Evolutionary conservation across 2,888 invertebrate genomes (phyloP).

Genomic region (Drosophila ustulata): DNA sequence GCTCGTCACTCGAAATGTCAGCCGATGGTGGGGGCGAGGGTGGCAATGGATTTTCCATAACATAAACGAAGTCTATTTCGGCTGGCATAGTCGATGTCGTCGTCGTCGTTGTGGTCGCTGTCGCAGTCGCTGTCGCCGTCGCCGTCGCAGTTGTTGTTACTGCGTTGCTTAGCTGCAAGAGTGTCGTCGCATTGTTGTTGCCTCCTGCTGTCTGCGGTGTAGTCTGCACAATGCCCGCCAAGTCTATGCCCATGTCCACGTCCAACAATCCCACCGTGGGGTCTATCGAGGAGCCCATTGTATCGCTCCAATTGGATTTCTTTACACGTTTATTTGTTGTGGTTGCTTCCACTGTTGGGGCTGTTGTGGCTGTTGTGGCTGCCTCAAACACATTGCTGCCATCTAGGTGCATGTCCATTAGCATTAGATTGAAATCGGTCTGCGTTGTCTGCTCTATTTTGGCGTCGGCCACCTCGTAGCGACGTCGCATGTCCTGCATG

Average conservation of each 20-base stretch:
- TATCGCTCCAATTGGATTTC: constrained; percentile 55
- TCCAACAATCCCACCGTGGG: constrained; percentile 38
- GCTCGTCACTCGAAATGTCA: constrained; percentile 54
- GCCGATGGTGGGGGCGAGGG: constrained; percentile 67
- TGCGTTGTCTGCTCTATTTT: constrained; percentile 64
- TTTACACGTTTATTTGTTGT: constrained; percentile 53
- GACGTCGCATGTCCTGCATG: constrained; percentile 69
- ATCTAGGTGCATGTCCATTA: constrained; percentile 57
- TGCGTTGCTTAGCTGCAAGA: constrained; percentile 39
- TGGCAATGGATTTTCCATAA: constrained; percentile 72
- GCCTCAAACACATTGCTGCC: constrained; percentile 7
- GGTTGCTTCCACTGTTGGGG: constrained; percentile 15
- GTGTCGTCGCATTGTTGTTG: constrained; percentile 29
- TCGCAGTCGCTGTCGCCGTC: constrained; percentile 36
- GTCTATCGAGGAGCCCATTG: neutral
- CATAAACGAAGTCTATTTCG: constrained; percentile 73
- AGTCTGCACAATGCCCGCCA: constrained; percentile 42
- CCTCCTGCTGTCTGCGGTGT: constrained; percentile 5
- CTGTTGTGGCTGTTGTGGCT: neutral
- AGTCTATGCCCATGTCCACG: constrained; percentile 51
- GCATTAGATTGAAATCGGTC: constrained; percentile 62
- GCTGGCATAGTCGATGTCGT: constrained; percentile 35
- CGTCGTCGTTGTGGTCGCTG: constrained; percentile 35
- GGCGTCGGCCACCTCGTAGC: constrained; percentile 64
- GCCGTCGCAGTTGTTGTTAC: constrained; percentile 38